Evolutionary conservation across 1,140 invertebrate genomes (phyloP), one percentile per base, ranked within the genome.

Genomic region (Fopius arisanus): DNA sequence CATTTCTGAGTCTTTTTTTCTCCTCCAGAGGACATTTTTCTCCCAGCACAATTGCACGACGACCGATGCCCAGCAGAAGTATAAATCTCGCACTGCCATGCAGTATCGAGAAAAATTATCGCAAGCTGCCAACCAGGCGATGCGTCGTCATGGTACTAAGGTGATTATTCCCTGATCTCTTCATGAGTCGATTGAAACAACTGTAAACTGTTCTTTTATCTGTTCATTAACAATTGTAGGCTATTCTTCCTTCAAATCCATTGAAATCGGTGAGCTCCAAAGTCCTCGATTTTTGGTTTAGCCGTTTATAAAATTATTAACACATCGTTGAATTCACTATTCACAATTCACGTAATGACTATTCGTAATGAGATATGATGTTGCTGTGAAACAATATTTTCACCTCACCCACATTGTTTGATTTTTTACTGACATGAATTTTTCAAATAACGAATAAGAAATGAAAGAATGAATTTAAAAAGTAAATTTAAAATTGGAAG

Each of bases 41-140:
- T 91, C 93, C 59, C 94, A 98, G 86, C 96, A 99, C 84, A 97
- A 98, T 76, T 96, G 96, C 83, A 92, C 91, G 37, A 95, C 95
- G 41, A 93, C 92, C 68, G 98, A 99, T 90, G 93, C 97, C 16
- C 96, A 99, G 78, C 96, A 98, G 85, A 99, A 99, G 83, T 99
- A 99, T 86, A 97, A 96, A 82, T 99, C 97, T 2, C 90, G 97
- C 78, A 96, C 97, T 43, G 98, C 98, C 4, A 93, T 95, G 82
- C 87, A 98, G 73, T 99, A 99, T 84, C 91, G 93, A 77, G 95
- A 97, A 76, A 97, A 97, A 88, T 85, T 98, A 66, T 84, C 91
- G 73, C 88, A 93, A 66, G 83, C 92, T 75, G 95, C 97, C 21
- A 89, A 92, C 67, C 94, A 97, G 83, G 95, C 97, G 14, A 96